Evolutionary conservation across 2,113 vertebrate species (phyloP).

Genomic region (Sapayoa aenigma): DNA sequence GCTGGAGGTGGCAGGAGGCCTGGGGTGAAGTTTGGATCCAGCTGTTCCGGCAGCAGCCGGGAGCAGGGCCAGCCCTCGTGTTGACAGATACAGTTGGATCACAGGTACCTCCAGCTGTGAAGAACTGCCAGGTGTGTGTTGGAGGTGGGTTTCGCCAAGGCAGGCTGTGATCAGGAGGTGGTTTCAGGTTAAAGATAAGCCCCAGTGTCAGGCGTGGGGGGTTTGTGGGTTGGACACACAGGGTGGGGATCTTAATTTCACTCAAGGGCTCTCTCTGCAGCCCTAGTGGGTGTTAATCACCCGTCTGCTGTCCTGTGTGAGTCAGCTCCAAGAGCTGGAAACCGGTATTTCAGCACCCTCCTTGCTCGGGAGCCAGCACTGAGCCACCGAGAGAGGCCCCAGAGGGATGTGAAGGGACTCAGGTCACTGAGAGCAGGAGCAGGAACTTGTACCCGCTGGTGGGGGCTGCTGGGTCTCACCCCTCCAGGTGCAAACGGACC

Average conservation of each 20-base stretch:
- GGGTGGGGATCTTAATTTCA: neutral
- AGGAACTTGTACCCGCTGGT: accelerated
- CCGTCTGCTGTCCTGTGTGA: neutral
- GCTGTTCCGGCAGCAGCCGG: neutral
- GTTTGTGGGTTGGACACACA: neutral
- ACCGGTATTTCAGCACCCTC: neutral
- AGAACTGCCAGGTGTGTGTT: neutral
- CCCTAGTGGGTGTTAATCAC: neutral
- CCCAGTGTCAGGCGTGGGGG: neutral
- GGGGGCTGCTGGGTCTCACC: neutral
- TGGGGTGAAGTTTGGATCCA: neutral
- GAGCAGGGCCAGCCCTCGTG: neutral
- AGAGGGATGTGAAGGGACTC: neutral
- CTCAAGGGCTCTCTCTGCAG: neutral
- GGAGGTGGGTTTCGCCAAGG: neutral
- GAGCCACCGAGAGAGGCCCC: neutral
- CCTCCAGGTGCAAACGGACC: neutral
- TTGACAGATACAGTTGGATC: accelerated
- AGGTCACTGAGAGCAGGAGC: accelerated
- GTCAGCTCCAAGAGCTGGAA: neutral
- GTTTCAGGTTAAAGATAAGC: neutral
- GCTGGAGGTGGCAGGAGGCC: neutral
- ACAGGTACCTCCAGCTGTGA: neutral
- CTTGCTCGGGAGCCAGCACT: neutral
- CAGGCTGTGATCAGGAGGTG: neutral